Conservation (phyloP, 2,888 invertebrate species). For the Cantharis rufa region DNA sequence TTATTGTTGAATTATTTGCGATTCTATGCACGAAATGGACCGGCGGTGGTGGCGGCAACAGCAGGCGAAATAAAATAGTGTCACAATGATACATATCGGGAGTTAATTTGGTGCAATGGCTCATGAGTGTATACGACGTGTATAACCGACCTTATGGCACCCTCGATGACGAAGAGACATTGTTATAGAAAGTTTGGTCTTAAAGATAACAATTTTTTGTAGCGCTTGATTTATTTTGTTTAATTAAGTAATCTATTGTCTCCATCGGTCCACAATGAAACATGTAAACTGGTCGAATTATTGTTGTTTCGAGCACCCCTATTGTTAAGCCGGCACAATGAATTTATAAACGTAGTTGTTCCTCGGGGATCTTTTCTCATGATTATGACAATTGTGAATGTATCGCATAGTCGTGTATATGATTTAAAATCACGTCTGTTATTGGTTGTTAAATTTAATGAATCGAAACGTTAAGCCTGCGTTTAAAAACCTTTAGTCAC, state of each 20-base stretch:
- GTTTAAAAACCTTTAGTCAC: slow-evolving; percentile 44
- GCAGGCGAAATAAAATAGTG: slow-evolving; percentile 8
- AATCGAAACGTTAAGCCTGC: slow-evolving; percentile 49
- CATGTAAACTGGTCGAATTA: neutral
- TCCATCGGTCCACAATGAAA: neutral
- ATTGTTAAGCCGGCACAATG: slow-evolving; percentile 7
- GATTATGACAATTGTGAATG: slow-evolving; percentile 19
- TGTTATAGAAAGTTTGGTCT: slow-evolving; percentile 12
- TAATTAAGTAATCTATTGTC: neutral
- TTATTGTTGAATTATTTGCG: neutral
- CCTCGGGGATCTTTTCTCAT: slow-evolving; percentile 3
- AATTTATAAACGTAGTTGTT: slow-evolving; percentile 15
- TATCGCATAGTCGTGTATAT: slow-evolving; percentile 26
- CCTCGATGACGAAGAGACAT: slow-evolving; percentile 38
- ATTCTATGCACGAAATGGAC: neutral
- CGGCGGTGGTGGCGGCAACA: neutral
- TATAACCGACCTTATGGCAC: slow-evolving; percentile 27
- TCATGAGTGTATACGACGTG: slow-evolving; percentile 36
- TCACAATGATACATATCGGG: slow-evolving; percentile 28
- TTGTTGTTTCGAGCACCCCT: slow-evolving; percentile 1
- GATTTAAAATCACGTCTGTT: slow-evolving; percentile 42
- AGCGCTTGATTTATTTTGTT: neutral
- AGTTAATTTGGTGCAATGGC: slow-evolving; percentile 36
- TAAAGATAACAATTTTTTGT: slow-evolving; percentile 17
- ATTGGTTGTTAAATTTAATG: slow-evolving; percentile 45